A percentile compares a stretch with the other conserved stretches of the same genome.
Conservation (phyloP, 2,797 vertebrate genomes). For the Bovichtus diacanthus region DNA sequence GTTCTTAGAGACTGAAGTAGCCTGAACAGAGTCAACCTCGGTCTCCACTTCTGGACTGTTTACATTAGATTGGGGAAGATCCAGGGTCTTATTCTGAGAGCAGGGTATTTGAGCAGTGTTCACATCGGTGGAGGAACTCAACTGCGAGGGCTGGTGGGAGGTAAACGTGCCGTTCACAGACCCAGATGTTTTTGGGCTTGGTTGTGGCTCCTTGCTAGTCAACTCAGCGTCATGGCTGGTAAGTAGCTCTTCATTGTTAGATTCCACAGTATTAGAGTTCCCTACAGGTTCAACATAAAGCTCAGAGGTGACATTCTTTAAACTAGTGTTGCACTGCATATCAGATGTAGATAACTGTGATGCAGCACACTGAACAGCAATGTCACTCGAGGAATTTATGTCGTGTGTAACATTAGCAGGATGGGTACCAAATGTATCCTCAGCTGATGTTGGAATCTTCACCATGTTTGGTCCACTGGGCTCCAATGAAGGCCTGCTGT, state of each 20-base stretch:
- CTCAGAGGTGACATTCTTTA: constrained; percentile 35
- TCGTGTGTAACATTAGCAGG: constrained; percentile 57
- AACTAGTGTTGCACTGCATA: constrained; percentile 17
- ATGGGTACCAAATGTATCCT: neutral
- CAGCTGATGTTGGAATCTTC: constrained; percentile 25
- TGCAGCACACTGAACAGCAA: constrained; percentile 26
- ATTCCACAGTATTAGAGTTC: neutral
- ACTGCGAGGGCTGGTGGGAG: neutral
- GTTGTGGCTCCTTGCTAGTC: neutral
- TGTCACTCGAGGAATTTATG: constrained; percentile 34
- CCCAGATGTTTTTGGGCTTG: neutral
- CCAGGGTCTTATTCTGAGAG: constrained; percentile 47
- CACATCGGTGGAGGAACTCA: neutral
- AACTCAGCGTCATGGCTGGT: neutral
- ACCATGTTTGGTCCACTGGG: constrained; percentile 14
- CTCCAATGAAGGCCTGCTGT: constrained; percentile 25
- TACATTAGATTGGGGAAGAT: constrained; percentile 25
- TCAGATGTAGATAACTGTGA: constrained; percentile 19
- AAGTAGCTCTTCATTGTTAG: neutral
- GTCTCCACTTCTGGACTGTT: neutral
- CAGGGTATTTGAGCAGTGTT: constrained; percentile 6
- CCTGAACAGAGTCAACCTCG: neutral
- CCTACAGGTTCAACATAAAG: constrained; percentile 11
- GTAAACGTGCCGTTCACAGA: constrained; percentile 45
- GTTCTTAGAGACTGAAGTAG: neutral